These are phyloP conservation scores for Anas platyrhynchos DNA, from an alignment of 2,113 vertebrate genomes.

Conservation along the genomic window DNA sequence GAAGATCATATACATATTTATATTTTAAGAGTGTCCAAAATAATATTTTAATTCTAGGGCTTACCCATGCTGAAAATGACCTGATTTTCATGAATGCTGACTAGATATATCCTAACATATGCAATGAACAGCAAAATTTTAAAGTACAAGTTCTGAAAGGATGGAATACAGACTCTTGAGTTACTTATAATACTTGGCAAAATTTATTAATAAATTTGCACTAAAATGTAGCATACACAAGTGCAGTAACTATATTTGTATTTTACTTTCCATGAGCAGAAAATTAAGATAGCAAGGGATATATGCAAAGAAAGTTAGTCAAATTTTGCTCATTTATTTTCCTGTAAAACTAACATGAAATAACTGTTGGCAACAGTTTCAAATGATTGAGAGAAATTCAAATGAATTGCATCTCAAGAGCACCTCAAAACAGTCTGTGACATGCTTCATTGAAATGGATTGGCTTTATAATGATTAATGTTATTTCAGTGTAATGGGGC, in stretches of 20 bases:
- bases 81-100: background rate
- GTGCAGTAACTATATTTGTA: background rate
- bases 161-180: background rate
- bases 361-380: background rate
- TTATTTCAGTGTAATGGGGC: background rate
- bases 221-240: background rate
- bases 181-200: background rate
- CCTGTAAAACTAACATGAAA: background rate
- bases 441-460: background rate
- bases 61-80: background rate
- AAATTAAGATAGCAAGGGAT: background rate
- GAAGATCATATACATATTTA: background rate
- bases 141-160: background rate
- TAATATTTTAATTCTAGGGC: background rate
- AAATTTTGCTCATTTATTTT: background rate
- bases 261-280: background rate
- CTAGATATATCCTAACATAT: background rate
- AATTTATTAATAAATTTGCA: background rate
- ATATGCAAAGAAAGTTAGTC: background rate
- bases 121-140: background rate
- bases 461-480: background rate
- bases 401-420: background rate
- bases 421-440: background rate
- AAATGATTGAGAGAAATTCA: slow-evolving; percentile 9
- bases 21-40: background rate